Evolutionary conservation across 2,797 vertebrate genomes (phyloP).

Genomic region (Orestias chungarensis): DNA sequence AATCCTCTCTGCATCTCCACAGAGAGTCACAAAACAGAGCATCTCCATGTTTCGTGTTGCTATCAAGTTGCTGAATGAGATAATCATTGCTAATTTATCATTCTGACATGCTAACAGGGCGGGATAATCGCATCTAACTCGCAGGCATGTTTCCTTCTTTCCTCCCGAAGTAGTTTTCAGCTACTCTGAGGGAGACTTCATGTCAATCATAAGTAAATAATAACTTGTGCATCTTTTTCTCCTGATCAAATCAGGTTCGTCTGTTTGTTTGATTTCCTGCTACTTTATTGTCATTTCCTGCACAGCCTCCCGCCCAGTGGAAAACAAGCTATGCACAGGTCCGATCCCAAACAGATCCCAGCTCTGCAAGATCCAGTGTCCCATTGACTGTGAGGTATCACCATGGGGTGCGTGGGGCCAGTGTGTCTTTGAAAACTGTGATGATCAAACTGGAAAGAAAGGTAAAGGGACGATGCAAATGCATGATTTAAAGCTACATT

Average conservation of each 20-base stretch:
- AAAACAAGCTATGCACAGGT: slow-evolving; percentile 84
- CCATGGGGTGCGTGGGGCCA: slow-evolving; percentile 95
- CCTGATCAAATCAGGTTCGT: slow-evolving; percentile 22
- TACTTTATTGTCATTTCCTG: slow-evolving; percentile 1
- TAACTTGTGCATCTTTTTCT: slow-evolving; percentile 16
- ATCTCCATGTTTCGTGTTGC: slow-evolving; percentile 44
- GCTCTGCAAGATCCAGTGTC: slow-evolving; percentile 92
- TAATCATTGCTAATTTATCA: slow-evolving; percentile 73
- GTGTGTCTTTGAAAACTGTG: slow-evolving; percentile 94
- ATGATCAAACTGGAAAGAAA: slow-evolving; percentile 91
- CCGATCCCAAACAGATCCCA: slow-evolving; percentile 87
- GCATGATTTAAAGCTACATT: neutral
- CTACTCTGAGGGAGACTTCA: slow-evolving; percentile 37
- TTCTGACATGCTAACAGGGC: slow-evolving; percentile 62
- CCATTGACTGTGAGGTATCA: slow-evolving; percentile 91
- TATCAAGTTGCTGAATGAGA: slow-evolving; percentile 44
- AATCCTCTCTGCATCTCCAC: slow-evolving; percentile 23
- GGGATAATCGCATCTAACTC: slow-evolving; percentile 44
- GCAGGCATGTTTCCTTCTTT: slow-evolving; percentile 22
- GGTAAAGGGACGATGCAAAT: slow-evolving; percentile 71
- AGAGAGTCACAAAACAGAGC: slow-evolving; percentile 37
- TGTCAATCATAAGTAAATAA: slow-evolving; percentile 49
- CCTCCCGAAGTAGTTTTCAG: slow-evolving; percentile 17
- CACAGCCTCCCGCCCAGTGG: slow-evolving; percentile 90
- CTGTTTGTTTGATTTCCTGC: slow-evolving; percentile 20